Evolutionary conservation across 2,888 invertebrate genomes (phyloP), one percentile per base, ranked within the genome.

Genomic region (Chorisops tibialis): DNA sequence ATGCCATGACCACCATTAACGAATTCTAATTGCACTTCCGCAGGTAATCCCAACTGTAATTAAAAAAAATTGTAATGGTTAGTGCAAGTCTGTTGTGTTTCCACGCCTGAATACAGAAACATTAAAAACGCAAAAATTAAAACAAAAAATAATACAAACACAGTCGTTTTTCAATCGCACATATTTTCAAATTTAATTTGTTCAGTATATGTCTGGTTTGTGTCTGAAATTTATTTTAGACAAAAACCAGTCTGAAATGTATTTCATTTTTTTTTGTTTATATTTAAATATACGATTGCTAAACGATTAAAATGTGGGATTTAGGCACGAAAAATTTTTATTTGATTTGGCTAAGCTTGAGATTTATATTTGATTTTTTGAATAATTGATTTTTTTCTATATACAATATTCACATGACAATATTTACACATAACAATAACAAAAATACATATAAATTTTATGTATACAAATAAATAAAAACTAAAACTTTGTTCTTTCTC

Each of bases 1-100:
- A 97, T 93, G 43, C 97, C 97, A 75, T 96, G 96, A 14, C 96
- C 96, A 61, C 96, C 96, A 73, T 97, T 97, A 38, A 97, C 96
- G 77, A 96, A 96, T 79, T 97, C 96, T 71, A 96, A 79, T 65
- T 92, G 91, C 47, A 91, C 86, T 75, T 93, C 93, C 56, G 90
- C 86, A 21, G 93, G 91, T 52, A 94, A 79, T 68, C 93, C 93
- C 83, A 93, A 81, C 93, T 93, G 82, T 66, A 84, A 83, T 30
- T 30, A 9, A 56, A 58, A 65, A 65, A 50, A 64, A 66, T 60
- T 68, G 21, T 14, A n/a, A n/a, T 19, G 12, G 19, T 49, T 38
- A 3, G 56, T 48, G 7, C 18, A 24, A 24, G 24, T 24, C 24
- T 4, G 4, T 5, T 5, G 24, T 5, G 24, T 24, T 24, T 24